Evolutionary conservation across 2,888 invertebrate species (phyloP).

Genomic region (Hybos culiciformis): DNA sequence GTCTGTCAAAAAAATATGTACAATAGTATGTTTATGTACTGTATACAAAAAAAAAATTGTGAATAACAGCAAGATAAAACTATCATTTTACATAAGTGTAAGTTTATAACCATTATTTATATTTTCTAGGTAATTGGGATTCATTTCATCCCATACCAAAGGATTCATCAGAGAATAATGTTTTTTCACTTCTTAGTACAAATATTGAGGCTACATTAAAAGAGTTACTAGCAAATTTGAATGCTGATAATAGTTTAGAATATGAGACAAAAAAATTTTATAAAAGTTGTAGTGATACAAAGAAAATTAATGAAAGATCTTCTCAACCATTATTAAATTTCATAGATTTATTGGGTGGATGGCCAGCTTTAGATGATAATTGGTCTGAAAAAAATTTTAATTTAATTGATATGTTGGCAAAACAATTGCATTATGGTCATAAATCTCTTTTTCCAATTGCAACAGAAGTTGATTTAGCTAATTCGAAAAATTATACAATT

Average conservation of each 20-base stretch:
- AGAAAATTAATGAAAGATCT: conserved; percentile 10
- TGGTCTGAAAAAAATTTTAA: conserved; percentile 13
- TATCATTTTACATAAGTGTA: too few species aligned
- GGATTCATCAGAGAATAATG: conserved; percentile 11
- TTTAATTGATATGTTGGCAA: conserved; percentile 12
- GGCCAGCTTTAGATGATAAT: conserved; percentile 13
- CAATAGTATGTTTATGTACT: too few species aligned
- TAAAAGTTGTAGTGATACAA: conserved; percentile 11
- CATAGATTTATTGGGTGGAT: conserved; percentile 13
- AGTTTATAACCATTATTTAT: too few species aligned
- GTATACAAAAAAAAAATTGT: too few species aligned
- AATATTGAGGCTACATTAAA: background rate
- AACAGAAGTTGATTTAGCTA: conserved; percentile 12
- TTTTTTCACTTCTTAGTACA: conserved; percentile 12
- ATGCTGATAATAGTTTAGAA: too few species aligned
- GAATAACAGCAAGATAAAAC: too few species aligned
- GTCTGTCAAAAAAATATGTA: too few species aligned
- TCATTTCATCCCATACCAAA: conserved; percentile 13
- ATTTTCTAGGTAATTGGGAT: conserved; percentile 16
- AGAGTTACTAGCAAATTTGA: conserved; percentile 5
- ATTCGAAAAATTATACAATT: conserved; percentile 10
- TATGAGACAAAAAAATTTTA: conserved; percentile 13
- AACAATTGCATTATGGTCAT: conserved; percentile 6
- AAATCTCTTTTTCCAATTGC: conserved; percentile 6
- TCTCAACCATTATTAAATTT: conserved; percentile 12